Conservation (phyloP, 2,888 invertebrate genomes). For the Torymus auratus region DNA sequence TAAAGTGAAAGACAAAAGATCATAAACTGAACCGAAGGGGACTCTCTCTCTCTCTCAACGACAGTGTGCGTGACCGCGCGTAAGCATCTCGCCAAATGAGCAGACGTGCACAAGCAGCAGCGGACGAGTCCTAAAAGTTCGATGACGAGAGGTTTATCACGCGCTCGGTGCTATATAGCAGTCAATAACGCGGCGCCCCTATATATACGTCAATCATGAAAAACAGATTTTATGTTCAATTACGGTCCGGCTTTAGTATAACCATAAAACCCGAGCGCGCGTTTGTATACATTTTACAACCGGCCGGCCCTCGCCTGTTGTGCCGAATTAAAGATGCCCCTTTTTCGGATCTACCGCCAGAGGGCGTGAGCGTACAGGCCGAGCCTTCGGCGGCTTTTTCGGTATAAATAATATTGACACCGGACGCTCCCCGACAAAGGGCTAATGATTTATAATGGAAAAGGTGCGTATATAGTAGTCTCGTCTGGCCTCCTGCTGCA, state of each 20-base stretch:
- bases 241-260: conserved; percentile 60
- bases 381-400: too few relatives aligned
- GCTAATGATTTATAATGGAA: too few relatives aligned
- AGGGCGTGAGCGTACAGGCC: too few relatives aligned
- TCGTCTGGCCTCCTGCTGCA: not conserved
- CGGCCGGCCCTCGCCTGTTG: too few relatives aligned
- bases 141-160: conserved; percentile 1
- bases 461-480: too few relatives aligned
- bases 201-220: conserved; percentile 63
- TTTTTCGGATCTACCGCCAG: too few relatives aligned
- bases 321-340: too few relatives aligned
- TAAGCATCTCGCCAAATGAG: too few relatives aligned
- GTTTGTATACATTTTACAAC: not conserved
- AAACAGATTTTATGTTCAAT: conserved; percentile 68
- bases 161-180: not conserved
- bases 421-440: too few relatives aligned
- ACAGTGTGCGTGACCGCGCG: not conserved
- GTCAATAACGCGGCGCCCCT: conserved; percentile 53
- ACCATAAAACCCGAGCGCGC: conserved; percentile 62
- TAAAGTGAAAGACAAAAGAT: conserved; percentile 19
- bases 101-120: too few relatives aligned
- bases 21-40: not conserved
- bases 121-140: not conserved
- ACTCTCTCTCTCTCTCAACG: too few relatives aligned
- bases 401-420: too few relatives aligned